Percentiles rank a stretch among this genome's conserved stretches.
Evolutionary conservation across 64 coral and sea anemone species (phyloP).

Genomic region (Orbicella faveolata): DNA sequence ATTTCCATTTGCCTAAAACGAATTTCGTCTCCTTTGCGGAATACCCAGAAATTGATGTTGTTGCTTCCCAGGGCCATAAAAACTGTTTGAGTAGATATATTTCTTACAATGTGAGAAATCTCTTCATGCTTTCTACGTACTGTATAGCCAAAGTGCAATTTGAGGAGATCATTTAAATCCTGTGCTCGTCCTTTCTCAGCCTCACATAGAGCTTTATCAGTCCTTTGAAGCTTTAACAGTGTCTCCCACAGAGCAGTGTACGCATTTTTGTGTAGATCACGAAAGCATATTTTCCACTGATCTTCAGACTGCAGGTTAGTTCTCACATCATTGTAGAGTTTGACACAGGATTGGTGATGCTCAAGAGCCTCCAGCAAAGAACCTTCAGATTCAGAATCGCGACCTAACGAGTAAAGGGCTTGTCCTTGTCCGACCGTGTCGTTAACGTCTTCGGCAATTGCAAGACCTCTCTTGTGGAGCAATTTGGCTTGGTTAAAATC

Average conservation of each 20-base stretch:
- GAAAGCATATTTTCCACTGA: not conserved
- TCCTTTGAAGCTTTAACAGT: not conserved
- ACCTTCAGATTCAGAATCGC: not conserved
- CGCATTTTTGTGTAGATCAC: not conserved
- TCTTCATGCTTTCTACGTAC: too few relatives aligned
- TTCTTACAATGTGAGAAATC: too few relatives aligned
- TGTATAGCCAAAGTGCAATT: not conserved
- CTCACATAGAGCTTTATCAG: not conserved
- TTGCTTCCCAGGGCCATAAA: too few relatives aligned
- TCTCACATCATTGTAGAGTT: not conserved
- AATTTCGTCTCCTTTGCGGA: too few relatives aligned
- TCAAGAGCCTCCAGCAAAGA: not conserved
- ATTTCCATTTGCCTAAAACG: not conserved
- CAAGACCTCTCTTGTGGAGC: not conserved
- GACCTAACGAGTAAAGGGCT: not conserved
- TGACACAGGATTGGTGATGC: not conserved
- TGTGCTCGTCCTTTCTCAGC: not conserved
- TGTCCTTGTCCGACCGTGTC: not conserved
- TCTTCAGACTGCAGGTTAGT: not conserved
- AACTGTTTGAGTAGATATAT: too few relatives aligned
- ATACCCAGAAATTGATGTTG: too few relatives aligned
- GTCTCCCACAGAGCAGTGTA: conserved; percentile 14
- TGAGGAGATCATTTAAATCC: not conserved
- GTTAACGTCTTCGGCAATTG: not conserved
- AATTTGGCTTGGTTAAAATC: not conserved